Base-by-base conservation (phyloP, 1,140 invertebrate species). In the Neuroterus valhalla region DNA sequence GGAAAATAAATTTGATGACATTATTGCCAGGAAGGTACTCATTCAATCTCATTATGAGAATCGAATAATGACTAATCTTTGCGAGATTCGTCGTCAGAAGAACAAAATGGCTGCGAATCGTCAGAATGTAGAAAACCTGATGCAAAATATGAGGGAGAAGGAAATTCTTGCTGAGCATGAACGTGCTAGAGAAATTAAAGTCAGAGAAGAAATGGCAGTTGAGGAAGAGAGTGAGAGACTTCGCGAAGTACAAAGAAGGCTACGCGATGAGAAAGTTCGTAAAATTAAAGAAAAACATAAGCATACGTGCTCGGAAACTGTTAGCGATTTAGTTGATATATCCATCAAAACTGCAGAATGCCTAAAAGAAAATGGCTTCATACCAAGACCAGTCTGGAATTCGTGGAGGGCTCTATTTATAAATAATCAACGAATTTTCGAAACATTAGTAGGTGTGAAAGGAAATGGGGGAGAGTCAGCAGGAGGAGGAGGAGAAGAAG, bases 1-100 rank as follows among this genome's bases (percentile, higher is more conserved):
- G 81, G 91, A 93, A 73, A 78, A 80, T 52, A 84, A 89, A 67
- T 81, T 91, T 21, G 89, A 92, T 75, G 85, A 85, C 46, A 82
- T 88, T n/a, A 82, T 92, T 15, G 90, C 90, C 0, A 88, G 90
- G 71, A 91, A 91, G 76, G 87, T 93, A 3, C 81, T 93, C 76
- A 91, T 91, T 77, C 89, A 93, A 68, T 92, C 92, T 2, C 87
- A 90, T 26, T 93, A 92, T 82, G 93, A 94, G 76, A 93, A 93
- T 80, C 91, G 92, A 84, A 91, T 94, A 84, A 87, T 91, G 42
- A 90, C 89, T 42, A 92, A 93, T 85, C 83, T 93, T 44, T 90
- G 91, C 81, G 91, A 92, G 79, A 90, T 92, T 0, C 90, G 91
- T 19, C 86, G 91, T 38, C 89, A 92, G 77, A 91, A 90, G 42